Evolutionary conservation across 2,797 vertebrate species (phyloP).

Genomic region (Brachyalestes nurse): DNA sequence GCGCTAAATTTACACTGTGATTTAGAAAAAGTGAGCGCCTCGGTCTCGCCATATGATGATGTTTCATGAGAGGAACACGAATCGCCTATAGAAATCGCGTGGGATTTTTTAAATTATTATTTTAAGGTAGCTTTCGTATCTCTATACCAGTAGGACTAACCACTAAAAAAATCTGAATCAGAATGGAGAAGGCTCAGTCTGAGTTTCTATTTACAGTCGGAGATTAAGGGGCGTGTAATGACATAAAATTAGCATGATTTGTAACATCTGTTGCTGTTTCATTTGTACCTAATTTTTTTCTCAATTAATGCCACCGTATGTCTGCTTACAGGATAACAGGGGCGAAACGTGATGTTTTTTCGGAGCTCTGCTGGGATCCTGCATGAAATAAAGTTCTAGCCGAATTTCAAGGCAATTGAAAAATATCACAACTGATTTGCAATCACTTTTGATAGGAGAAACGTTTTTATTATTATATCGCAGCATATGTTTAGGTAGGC

Average conservation of each 20-base stretch:
- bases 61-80: constrained; percentile 11
- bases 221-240: constrained; percentile 40
- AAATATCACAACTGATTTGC: not conserved
- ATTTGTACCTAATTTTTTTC: constrained; percentile 57
- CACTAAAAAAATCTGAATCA: not conserved
- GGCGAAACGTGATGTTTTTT: not conserved
- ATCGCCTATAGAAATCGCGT: not conserved
- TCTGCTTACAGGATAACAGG: constrained; percentile 21
- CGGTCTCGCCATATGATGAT: constrained; percentile 10
- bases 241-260: constrained; percentile 57
- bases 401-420: not conserved
- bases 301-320: constrained; percentile 56
- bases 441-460: not conserved
- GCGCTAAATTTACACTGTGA: constrained; percentile 46
- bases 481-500: constrained; percentile 18
- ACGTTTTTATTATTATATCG: constrained; percentile 1
- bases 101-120: not conserved
- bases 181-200: not conserved
- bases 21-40: constrained; percentile 17
- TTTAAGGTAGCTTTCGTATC: not conserved
- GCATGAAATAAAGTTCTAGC: not conserved
- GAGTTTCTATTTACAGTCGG: constrained; percentile 22
- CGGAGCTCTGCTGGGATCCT: not conserved
- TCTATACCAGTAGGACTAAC: not conserved
- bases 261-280: constrained; percentile 62